Evolutionary conservation across 2,797 vertebrate genomes (phyloP).

Genomic region (Odontamblyopus lacepedii): DNA sequence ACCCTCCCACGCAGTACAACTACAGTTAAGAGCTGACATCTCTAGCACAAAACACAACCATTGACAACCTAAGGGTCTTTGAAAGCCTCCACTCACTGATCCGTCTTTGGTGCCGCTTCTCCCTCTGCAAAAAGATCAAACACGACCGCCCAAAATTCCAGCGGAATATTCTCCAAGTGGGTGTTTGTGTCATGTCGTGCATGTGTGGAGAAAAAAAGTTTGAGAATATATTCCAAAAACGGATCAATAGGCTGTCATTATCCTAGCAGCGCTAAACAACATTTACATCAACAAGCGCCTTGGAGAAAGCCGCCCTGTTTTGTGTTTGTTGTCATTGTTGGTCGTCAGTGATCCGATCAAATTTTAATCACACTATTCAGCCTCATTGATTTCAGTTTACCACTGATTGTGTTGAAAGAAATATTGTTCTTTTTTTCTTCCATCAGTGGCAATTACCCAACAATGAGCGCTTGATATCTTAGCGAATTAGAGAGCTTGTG

Average conservation of each 20-base stretch:
- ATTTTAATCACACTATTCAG: conserved; percentile 70
- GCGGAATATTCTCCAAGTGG: conserved; percentile 29
- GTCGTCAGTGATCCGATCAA: conserved; percentile 65
- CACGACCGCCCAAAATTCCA: conserved; percentile 19
- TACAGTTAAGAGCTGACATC: conserved; percentile 65
- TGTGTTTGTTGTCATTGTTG: conserved; percentile 68
- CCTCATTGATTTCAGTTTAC: conserved; percentile 76
- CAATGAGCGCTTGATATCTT: conserved; percentile 51
- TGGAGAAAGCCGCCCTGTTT: conserved; percentile 42
- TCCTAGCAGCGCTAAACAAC: conserved; percentile 41
- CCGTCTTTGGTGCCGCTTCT: conserved; percentile 34
- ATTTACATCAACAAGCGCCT: conserved; percentile 56
- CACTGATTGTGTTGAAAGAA: conserved; percentile 66
- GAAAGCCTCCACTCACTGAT: conserved; percentile 55
- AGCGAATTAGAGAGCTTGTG: conserved; percentile 42
- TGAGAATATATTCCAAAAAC: conserved; percentile 41
- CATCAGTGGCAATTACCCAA: conserved; percentile 67
- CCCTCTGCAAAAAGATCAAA: conserved; percentile 52
- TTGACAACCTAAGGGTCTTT: conserved; percentile 59
- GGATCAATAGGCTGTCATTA: conserved; percentile 61
- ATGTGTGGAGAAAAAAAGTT: conserved; percentile 46
- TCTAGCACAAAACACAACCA: conserved; percentile 48
- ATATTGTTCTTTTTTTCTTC: conserved; percentile 55
- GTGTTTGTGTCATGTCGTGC: conserved; percentile 14
- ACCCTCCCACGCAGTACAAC: conserved; percentile 55